phyloP scores from a whole-genome alignment of 2,797 vertebrate genomes.

The Gallinago solitaria region DNA sequence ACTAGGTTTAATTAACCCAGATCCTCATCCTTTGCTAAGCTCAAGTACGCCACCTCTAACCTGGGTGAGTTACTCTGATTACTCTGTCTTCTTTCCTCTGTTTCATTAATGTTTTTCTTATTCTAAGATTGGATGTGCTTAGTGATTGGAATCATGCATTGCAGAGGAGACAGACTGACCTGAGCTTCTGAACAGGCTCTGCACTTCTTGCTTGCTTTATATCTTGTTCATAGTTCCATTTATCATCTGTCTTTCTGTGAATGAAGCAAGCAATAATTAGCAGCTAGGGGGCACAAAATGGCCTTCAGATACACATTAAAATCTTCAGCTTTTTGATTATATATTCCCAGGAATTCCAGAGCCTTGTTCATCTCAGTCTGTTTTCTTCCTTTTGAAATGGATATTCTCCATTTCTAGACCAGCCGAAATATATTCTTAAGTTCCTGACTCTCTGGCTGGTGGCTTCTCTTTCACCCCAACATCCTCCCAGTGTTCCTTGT shows the following conservation, averaged over 20 bases:
- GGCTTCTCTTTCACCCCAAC: neutral
- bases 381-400: neutral
- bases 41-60: conserved; percentile 73
- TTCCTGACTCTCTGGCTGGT: neutral
- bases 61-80: conserved; percentile 83
- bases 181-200: neutral
- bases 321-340: neutral
- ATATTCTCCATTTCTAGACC: neutral
- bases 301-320: neutral
- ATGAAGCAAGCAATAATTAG: neutral
- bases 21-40: conserved; percentile 80
- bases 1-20: conserved; percentile 88
- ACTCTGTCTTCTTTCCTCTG: neutral
- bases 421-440: neutral
- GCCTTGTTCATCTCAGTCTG: neutral
- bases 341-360: neutral
- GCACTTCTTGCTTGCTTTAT: neutral
- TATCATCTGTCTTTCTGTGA: neutral
- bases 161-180: neutral
- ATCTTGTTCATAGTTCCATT: neutral
- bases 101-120: neutral
- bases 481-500: neutral
- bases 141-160: neutral
- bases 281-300: neutral
- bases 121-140: neutral